Base-by-base conservation (phyloP, 2,113 vertebrate species). In the Raja brachyura region DNA sequence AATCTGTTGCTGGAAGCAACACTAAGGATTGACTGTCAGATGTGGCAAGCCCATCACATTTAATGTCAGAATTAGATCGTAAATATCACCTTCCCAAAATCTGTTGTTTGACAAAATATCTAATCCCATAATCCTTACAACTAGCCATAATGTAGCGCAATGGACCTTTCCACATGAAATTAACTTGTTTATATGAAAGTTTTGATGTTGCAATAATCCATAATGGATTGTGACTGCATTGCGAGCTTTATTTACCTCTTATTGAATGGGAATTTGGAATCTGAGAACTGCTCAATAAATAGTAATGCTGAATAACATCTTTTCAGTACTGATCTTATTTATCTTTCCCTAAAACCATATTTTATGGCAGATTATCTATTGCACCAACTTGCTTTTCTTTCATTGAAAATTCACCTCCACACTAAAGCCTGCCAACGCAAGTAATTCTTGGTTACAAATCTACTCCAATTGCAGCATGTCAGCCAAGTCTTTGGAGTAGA, bases 71-170 rank as follows among this genome's bases (percentile, higher is more conserved):
- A 70, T 33, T 48, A 48, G 33, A 73, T 73, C 88, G 25, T 48
- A 92, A 92, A 92, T 73, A 92, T 92, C 39, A 70, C 7, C 88
- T 48, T 70, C 31, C 9, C 66, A 63, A 92, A 92, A 73, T 92
- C 88, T 73, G 88, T 48, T 73, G 18, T 22, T 25, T n/a, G 16
- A 73, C 33, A 73, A 92, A 73, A 48, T 22, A 92, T 79, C 68
- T 70, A 48, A 70, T 92, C 88, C 88, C 33, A 48, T 70, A 92
- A 92, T 92, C 66, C 66, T 90, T 39, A 25, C 66, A 70, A 73
- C 88, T 92, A 92, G 33, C 4, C 28, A 70, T 92, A 92, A 92
- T 48, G 66, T n/a, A 73, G 33, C 4, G 66, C 63, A 92, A n/a
- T 73, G 39, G 88, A 48, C 86, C 20, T 48, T 11, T 73, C 70